Evolutionary conservation across 1,140 invertebrate genomes (phyloP), one percentile per base, ranked within the genome.

Genomic region (Caenorhabditis inopinata): DNA sequence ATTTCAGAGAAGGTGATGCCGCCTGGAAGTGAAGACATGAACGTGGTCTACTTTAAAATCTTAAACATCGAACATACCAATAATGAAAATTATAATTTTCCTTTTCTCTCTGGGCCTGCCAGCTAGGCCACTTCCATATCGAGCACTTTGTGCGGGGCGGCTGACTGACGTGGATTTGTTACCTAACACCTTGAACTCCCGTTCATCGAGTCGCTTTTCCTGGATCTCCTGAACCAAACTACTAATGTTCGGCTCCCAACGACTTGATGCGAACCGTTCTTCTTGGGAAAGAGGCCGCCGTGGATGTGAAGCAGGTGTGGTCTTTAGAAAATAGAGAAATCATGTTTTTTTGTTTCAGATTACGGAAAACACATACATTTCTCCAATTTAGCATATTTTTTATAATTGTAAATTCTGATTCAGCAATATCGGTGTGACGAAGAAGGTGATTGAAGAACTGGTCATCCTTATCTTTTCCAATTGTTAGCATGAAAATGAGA

Each of bases 401-500:
- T 7, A 68, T 16, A 11, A 68, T 9, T 38, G 35, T 16, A 9
- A 38, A 38, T 21, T 68, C 58, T 1, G 27, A 23, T 4, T 38
- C 58, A 7, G 32, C 32, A 21, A 68, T 42, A 68, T 68, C 58
- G n/a, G 58, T 68, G 58, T 68, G 58, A 38, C 9, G 32, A 9
- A 68, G 29, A 68, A 68, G 32, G 11, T 32, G 58, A 38, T 68
- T 38, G n/a, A 68, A 42, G 32, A 38, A 68, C 12, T 68, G 58
- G 2, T 68, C 58, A 42, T 68, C 58, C 7, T 68, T 68, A 21
- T 68, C 58, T 1, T 38, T 68, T 68, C 58, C 58, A 7, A 68
- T 68, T 4, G 32, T 68, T 18, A 68, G n/a, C 32, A 68, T 38
- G 12, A 68, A 68, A 68, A 68, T 68, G 16, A 68, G 32, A 68